Percentiles rank a stretch among this genome's conserved stretches.
phyloP scores from a whole-genome alignment of 2,888 invertebrate genomes.

The Meta bourneti region DNA sequence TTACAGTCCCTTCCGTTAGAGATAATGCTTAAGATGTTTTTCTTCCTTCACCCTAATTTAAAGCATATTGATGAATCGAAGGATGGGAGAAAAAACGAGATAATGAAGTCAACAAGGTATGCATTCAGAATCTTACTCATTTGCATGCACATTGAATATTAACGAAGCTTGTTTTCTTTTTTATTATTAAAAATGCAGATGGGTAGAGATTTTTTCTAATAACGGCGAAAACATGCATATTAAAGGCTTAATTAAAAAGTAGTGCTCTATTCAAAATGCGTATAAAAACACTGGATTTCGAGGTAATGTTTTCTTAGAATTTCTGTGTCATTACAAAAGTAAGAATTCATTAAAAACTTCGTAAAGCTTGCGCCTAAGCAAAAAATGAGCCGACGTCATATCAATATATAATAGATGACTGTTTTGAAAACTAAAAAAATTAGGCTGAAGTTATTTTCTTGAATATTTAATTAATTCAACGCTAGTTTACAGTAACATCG shows the following conservation, averaged over 20 bases:
- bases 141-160: conserved; percentile 57
- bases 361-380: neutral
- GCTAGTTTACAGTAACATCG: neutral
- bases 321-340: conserved; percentile 10
- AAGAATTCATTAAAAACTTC: conserved; percentile 45
- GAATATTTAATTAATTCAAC: neutral
- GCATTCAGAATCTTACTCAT: conserved; percentile 52
- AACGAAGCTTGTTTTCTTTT: conserved; percentile 43
- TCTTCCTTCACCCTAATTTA: conserved; percentile 40
- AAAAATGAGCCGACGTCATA: conserved; percentile 1
- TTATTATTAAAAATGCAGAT: conserved; percentile 9
- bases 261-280: conserved; percentile 47
- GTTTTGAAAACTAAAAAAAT: neutral
- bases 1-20: neutral
- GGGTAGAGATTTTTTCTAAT: conserved; percentile 31
- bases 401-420: neutral
- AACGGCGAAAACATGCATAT: conserved; percentile 52
- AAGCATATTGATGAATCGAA: conserved; percentile 36
- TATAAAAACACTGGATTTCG: conserved; percentile 39
- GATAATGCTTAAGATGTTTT: neutral
- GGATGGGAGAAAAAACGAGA: neutral
- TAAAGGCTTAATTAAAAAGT: conserved; percentile 70
- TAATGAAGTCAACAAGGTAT: conserved; percentile 50
- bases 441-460: neutral
- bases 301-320: conserved; percentile 37